phyloP scores from a whole-genome alignment of 53 echinoderm and acorn worm genomes.

The Patiria pectinifera region DNA sequence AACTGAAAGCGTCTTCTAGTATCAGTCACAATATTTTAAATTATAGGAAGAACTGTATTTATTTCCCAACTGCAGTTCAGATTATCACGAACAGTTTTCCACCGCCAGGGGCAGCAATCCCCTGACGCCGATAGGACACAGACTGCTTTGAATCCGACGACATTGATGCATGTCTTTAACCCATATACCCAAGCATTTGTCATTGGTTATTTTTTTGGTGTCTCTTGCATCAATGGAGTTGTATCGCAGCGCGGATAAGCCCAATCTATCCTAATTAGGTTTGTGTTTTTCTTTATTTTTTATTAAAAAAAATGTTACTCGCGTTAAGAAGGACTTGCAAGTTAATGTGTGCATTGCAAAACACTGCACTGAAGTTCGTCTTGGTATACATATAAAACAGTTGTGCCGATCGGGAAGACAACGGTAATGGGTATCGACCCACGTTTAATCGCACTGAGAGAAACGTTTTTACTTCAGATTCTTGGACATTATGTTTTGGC shows the following conservation, averaged over 20 bases:
- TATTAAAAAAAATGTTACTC: no score
- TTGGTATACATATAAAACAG: no score
- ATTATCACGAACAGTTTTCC: background rate
- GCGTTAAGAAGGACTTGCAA: no score
- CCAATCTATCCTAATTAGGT: conserved; percentile 1
- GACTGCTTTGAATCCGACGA: background rate
- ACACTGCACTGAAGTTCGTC: no score
- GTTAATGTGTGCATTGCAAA: no score
- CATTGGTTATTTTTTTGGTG: background rate
- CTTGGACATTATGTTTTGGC: background rate
- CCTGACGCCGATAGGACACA: background rate
- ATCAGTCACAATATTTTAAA: no score
- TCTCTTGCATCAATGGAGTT: background rate
- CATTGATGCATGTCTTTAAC: background rate
- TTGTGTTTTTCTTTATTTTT: background rate
- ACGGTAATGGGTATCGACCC: background rate
- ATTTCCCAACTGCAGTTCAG: background rate
- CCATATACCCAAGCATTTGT: background rate
- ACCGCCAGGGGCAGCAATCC: background rate
- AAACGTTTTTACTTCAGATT: no score
- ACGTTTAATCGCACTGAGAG: background rate
- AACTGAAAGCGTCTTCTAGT: no score
- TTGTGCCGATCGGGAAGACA: background rate
- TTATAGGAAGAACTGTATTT: background rate
- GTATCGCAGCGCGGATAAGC: background rate